Evolutionary conservation across 2,888 invertebrate species (phyloP), one percentile per base, ranked within the genome.

Genomic region (Apocheima hispidaria): DNA sequence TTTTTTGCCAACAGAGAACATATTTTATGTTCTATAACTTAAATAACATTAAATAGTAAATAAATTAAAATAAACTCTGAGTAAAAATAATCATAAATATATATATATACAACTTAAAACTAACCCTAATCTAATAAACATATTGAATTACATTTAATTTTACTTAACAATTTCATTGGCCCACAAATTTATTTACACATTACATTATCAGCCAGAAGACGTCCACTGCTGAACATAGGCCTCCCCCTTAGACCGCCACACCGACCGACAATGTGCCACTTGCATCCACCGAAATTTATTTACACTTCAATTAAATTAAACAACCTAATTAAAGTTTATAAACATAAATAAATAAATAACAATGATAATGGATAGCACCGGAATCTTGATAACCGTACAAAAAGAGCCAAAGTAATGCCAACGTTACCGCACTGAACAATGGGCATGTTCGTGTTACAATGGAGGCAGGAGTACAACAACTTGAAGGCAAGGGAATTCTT

Each of bases 351-450:
- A n/a, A n/a, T 14, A 6, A 38, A 16, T 23, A 52, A 61, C 56
- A 61, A 61, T 46, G 46, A 51, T 46, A 55, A 46, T 46, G 23
- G 4, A 55, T 51, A 38, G 21, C 38, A 18, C 41, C 44, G 46
- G 55, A 55, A 61, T 61, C 61, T 51, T 51, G 61, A 56, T 61
- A 44, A 56, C 51, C 60, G 10, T 38, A 60, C 60, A 61, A 57
- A 52, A 49, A 56, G 26, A 36, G 48, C 44, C 60, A 48, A 62
- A 46, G 48, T 52, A 48, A 62, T 41, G 48, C 36, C 51, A 46
- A 54, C 53, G 20, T 62, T 57, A 52, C 46, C 40, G 55, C 51
- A 55, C 44, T 49, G 4, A 52, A 68, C 65, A 60, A 64, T 62
- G 60, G 56, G 61, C 60, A 43, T 55, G 63, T 50, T 57, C 14